Conservation (phyloP, 2,113 vertebrate species). For the Australoheros scitulus region DNA sequence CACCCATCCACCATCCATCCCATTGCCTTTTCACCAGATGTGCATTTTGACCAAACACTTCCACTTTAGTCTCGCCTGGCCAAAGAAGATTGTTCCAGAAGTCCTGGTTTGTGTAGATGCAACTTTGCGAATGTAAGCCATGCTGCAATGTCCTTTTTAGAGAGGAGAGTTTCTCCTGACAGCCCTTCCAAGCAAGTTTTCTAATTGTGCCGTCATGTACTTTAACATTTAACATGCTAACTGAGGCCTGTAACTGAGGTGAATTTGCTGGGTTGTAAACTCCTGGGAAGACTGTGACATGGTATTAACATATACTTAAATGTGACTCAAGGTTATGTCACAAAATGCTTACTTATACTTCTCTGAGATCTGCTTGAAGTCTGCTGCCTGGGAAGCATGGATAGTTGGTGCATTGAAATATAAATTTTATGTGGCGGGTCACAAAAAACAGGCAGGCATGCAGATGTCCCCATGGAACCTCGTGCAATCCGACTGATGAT, state of each 20-base stretch:
- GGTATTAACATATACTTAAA: not conserved
- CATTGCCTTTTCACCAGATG: not conserved
- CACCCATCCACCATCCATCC: too few relatives aligned
- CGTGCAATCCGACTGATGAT: too few relatives aligned
- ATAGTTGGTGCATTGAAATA: too few relatives aligned
- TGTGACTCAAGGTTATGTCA: accelerated
- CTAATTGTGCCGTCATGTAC: not conserved
- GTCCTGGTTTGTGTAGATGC: not conserved
- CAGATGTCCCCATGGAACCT: too few relatives aligned
- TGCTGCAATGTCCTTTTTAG: not conserved
- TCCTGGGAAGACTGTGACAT: not conserved
- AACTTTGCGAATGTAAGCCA: not conserved
- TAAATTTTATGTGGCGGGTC: too few relatives aligned
- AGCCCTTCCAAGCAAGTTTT: not conserved
- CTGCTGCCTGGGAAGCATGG: too few relatives aligned
- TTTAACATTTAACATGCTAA: not conserved
- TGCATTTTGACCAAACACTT: not conserved
- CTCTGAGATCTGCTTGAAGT: too few relatives aligned
- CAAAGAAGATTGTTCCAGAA: not conserved
- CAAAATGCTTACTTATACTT: not conserved
- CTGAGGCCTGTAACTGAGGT: not conserved
- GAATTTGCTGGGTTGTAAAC: accelerated
- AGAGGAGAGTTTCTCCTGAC: not conserved
- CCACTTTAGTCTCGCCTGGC: not conserved
- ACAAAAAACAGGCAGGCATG: too few relatives aligned